A percentile compares a stretch with the other conserved stretches of the same genome.
Evolutionary conservation across 2,113 vertebrate species (phyloP).

Genomic region (Megaceryle torquata): DNA sequence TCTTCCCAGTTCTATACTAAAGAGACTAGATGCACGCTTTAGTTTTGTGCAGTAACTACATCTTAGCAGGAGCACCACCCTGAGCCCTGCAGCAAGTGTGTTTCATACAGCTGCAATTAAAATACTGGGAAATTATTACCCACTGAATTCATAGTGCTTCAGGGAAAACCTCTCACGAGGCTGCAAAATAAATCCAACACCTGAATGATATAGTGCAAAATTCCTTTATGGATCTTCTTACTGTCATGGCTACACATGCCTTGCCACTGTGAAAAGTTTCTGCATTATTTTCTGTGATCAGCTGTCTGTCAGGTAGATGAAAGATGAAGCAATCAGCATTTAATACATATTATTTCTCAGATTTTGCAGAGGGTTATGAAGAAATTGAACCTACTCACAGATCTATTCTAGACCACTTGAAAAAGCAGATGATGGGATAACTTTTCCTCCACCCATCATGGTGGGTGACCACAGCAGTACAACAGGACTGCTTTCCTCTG

Average conservation of each 20-base stretch:
- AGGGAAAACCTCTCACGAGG: neutral
- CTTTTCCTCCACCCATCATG: neutral
- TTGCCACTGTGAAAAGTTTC: neutral
- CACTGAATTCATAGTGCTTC: neutral
- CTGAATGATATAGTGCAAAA: neutral
- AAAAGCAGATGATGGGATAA: neutral
- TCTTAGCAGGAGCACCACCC: neutral
- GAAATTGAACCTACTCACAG: neutral
- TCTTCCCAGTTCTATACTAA: neutral
- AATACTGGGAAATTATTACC: neutral
- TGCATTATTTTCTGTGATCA: neutral
- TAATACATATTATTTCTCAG: neutral
- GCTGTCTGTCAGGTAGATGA: neutral
- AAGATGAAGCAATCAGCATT: neutral
- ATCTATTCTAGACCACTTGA: neutral
- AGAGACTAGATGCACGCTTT: neutral
- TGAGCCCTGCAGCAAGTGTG: neutral
- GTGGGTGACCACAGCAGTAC: neutral
- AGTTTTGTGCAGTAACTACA: neutral
- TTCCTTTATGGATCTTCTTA: neutral
- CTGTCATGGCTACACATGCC: neutral
- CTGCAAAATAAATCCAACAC: neutral
- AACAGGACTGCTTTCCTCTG: neutral
- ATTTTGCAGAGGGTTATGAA: neutral
- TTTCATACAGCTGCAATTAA: slow-evolving; percentile 2